A percentile compares a stretch with the other conserved stretches of the same genome.
These are phyloP conservation scores for Poecile montanus DNA, from an alignment of 2,797 vertebrate genomes.

Conservation along the genomic window DNA sequence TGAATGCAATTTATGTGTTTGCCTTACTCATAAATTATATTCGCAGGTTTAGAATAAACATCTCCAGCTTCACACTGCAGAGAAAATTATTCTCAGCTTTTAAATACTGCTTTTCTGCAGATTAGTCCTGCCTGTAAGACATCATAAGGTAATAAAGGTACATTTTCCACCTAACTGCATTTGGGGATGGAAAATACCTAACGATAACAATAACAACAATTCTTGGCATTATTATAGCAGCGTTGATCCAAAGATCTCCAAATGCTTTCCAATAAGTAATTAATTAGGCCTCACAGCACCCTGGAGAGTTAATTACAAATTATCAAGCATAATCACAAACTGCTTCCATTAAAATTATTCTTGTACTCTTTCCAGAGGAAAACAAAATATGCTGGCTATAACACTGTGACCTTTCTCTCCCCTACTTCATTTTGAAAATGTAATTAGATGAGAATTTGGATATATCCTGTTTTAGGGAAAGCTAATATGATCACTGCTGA, in stretches of 20 bases:
- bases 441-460: slow-evolving; percentile 53
- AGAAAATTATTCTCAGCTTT: slow-evolving; percentile 36
- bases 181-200: slow-evolving; percentile 32
- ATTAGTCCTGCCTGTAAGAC: slow-evolving; percentile 14
- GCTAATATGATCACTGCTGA: slow-evolving; percentile 37
- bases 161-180: slow-evolving; percentile 35
- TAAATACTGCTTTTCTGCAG: slow-evolving; percentile 29
- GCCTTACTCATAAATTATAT: slow-evolving; percentile 55
- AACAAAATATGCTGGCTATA: slow-evolving; percentile 41
- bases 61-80: not conserved
- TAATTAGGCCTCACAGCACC: slow-evolving; percentile 59
- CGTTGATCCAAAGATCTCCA: slow-evolving; percentile 61
- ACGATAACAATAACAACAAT: not conserved
- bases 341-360: slow-evolving; percentile 44
- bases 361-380: slow-evolving; percentile 54
- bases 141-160: slow-evolving; percentile 30
- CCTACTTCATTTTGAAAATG: not conserved
- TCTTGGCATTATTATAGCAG: slow-evolving; percentile 42
- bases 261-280: slow-evolving; percentile 62
- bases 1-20: slow-evolving; percentile 53
- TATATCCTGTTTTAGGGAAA: slow-evolving; percentile 25
- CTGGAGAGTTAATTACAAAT: slow-evolving; percentile 65
- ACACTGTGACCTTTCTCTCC: slow-evolving; percentile 18
- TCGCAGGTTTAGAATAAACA: slow-evolving; percentile 28
- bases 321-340: slow-evolving; percentile 47